Evolutionary conservation across 2,113 vertebrate species (phyloP).

Genomic region (Lichenostomus cassidix): DNA sequence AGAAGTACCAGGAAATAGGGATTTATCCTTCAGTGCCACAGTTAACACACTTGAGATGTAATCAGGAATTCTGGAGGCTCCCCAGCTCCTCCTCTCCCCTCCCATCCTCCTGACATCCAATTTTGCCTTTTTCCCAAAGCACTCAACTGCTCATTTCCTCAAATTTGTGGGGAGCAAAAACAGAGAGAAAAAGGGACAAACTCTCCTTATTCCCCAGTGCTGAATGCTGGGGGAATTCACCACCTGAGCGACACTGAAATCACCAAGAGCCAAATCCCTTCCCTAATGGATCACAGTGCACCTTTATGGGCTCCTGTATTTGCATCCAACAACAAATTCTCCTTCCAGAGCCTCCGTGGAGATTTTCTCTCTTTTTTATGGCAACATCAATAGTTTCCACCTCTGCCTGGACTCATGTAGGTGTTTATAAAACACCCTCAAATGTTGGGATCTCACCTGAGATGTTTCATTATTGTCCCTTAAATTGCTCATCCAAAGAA

Average conservation of each 20-base stretch:
- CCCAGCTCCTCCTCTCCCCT: not conserved
- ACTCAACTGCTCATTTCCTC: not conserved
- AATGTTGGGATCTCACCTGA: not conserved
- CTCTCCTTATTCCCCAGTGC: not conserved
- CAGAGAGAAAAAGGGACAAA: not conserved
- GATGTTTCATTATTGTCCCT: conserved; percentile 47
- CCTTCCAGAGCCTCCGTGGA: not conserved
- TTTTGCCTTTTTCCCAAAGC: not conserved
- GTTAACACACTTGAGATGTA: too few species aligned
- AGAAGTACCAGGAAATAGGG: not conserved
- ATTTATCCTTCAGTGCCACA: not conserved
- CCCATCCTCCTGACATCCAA: not conserved
- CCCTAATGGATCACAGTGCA: not conserved
- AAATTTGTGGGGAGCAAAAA: not conserved
- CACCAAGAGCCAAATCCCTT: not conserved
- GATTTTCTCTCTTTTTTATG: not conserved
- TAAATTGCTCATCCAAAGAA: conserved; percentile 9
- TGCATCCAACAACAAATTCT: not conserved
- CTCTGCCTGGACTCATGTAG: conserved; percentile 34
- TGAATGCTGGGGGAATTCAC: not conserved
- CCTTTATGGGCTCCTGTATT: not conserved
- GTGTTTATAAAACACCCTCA: conserved; percentile 55
- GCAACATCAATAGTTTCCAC: conserved; percentile 28
- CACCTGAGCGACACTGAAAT: not conserved
- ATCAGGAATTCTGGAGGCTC: not conserved